Conservation (phyloP, 2,888 invertebrate genomes). For the Tipula lateralis region DNA sequence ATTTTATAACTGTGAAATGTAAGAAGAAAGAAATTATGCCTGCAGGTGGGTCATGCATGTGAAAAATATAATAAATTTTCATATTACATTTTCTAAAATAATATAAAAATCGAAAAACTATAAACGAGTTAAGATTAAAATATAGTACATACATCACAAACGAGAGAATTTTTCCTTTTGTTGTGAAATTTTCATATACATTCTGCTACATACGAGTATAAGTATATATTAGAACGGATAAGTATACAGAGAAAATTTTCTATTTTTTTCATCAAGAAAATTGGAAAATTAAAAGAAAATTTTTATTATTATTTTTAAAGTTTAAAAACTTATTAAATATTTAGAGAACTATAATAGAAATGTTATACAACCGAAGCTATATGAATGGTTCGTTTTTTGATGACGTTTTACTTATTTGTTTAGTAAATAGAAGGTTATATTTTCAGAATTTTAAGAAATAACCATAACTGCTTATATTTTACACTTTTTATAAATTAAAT, state of each 20-base stretch:
- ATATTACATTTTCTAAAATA: conserved; percentile 15
- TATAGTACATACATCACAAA: not conserved
- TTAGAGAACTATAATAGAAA: not conserved
- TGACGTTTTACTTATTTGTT: not conserved
- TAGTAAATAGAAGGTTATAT: too few species aligned
- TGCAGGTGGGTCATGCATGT: conserved; percentile 15
- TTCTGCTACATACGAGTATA: not conserved
- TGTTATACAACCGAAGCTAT: not conserved
- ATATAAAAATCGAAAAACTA: not conserved
- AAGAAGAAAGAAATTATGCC: conserved; percentile 5
- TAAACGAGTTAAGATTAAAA: conserved; percentile 4
- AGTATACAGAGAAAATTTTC: not conserved
- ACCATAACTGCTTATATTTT: too few species aligned
- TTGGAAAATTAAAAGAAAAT: not conserved
- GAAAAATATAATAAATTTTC: conserved; percentile 9
- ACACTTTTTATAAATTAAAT: too few species aligned
- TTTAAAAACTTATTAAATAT: not conserved
- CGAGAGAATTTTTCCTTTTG: not conserved
- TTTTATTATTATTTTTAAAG: not conserved
- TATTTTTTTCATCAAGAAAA: not conserved
- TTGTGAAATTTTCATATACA: not conserved
- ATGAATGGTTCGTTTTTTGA: not conserved
- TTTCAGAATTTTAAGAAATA: too few species aligned
- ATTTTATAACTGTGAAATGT: not conserved
- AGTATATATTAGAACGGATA: not conserved